Conservation (phyloP, 64 coral and sea anemone species). For the Montipora cactus region DNA sequence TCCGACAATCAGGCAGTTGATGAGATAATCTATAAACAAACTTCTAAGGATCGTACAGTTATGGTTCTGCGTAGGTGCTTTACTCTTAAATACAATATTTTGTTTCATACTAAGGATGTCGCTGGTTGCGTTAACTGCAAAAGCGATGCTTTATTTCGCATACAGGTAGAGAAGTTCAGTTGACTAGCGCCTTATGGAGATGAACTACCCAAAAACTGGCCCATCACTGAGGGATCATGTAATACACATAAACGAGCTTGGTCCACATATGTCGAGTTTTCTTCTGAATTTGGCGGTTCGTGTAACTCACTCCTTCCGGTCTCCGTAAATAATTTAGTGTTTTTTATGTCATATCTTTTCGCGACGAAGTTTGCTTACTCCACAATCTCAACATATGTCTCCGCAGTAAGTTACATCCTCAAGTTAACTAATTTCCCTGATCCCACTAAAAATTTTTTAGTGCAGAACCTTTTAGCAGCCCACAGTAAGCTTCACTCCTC, state of each 20-base stretch:
- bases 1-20: neutral
- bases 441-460: too few relatives aligned
- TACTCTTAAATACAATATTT: slow-evolving; percentile 19
- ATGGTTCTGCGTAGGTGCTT: slow-evolving; percentile 27
- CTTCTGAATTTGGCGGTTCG: neutral
- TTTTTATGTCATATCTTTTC: neutral
- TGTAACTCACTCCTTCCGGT: neutral
- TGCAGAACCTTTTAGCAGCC: too few relatives aligned
- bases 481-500: too few relatives aligned
- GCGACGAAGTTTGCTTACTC: neutral
- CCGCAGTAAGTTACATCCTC: neutral
- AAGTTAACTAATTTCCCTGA: neutral
- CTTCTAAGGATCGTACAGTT: slow-evolving; percentile 10
- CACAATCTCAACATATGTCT: neutral
- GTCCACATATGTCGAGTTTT: neutral
- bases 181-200: neutral
- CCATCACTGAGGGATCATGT: neutral
- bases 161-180: neutral
- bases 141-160: neutral
- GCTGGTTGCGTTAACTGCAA: neutral
- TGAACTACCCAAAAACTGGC: slow-evolving; percentile 10
- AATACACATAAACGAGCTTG: neutral
- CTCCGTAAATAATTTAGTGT: neutral
- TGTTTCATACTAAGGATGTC: slow-evolving; percentile 28
- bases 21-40: slow-evolving; percentile 21